Evolutionary conservation across 2,113 vertebrate species (phyloP).

Genomic region (Antechinus flavipes): DNA sequence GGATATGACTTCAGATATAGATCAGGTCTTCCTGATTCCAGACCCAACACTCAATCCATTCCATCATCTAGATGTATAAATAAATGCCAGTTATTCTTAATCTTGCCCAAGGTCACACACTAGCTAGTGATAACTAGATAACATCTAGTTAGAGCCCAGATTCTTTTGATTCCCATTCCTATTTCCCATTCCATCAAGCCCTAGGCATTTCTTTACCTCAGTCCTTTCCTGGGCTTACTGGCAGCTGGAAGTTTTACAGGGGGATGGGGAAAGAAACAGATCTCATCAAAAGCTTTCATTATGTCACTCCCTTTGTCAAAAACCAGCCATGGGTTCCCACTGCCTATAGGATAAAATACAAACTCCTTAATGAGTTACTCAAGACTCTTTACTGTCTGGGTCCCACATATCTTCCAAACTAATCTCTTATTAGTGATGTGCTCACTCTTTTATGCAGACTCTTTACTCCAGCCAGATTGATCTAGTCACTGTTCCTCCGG

Average conservation of each 20-base stretch:
- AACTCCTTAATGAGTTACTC: background rate
- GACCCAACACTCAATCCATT: background rate
- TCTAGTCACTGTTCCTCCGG: background rate
- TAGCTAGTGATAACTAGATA: background rate
- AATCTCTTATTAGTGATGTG: background rate
- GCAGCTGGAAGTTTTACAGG: background rate
- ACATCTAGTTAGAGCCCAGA: background rate
- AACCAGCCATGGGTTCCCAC: background rate
- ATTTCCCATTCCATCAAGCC: background rate
- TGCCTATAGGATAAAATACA: background rate
- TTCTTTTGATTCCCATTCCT: background rate
- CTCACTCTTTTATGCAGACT: background rate
- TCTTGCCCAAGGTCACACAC: background rate
- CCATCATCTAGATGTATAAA: background rate
- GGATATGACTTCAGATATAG: background rate
- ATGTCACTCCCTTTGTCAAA: background rate
- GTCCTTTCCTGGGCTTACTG: background rate
- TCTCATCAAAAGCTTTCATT: background rate
- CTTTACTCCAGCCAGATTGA: background rate
- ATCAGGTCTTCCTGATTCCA: background rate
- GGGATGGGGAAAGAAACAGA: background rate
- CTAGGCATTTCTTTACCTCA: background rate
- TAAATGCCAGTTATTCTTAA: background rate
- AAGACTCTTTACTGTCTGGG: background rate
- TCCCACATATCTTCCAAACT: background rate